These are phyloP conservation scores for Pheosia gnoma DNA, from an alignment of 2,888 invertebrate species.

Conservation along the genomic window DNA sequence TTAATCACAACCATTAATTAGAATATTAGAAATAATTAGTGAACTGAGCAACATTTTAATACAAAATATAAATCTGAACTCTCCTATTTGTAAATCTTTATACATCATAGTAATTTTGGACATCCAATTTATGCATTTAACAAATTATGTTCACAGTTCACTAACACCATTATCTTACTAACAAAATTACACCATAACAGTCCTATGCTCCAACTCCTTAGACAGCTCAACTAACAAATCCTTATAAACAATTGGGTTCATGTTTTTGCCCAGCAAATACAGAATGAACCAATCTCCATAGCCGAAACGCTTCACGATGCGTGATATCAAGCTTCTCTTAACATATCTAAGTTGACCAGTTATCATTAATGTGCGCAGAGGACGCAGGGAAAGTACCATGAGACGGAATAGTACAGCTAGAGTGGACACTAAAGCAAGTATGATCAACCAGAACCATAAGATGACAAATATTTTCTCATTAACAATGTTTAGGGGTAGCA, in stretches of 20 bases:
- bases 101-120: no score
- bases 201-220: slow-evolving; percentile 63
- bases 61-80: neutral
- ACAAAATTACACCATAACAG: slow-evolving; percentile 57
- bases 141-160: neutral
- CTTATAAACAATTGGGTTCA: slow-evolving; percentile 87
- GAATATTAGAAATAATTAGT: slow-evolving; percentile 6
- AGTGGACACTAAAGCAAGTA: slow-evolving; percentile 85
- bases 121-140: neutral
- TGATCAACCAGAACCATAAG: slow-evolving; percentile 89
- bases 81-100: no score
- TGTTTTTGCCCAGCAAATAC: slow-evolving; percentile 89
- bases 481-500: slow-evolving; percentile 90
- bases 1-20: slow-evolving; percentile 6
- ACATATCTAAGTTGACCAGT: slow-evolving; percentile 84
- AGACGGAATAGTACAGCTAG: slow-evolving; percentile 87
- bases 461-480: slow-evolving; percentile 92
- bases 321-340: slow-evolving; percentile 77
- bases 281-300: slow-evolving; percentile 92
- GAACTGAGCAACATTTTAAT: slow-evolving; percentile 4
- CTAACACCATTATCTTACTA: neutral
- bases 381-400: slow-evolving; percentile 80
- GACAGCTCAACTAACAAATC: slow-evolving; percentile 85
- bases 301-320: slow-evolving; percentile 79
- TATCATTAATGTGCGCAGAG: slow-evolving; percentile 85